Conservation (phyloP, 2,113 vertebrate species). For the Caretta caretta region DNA sequence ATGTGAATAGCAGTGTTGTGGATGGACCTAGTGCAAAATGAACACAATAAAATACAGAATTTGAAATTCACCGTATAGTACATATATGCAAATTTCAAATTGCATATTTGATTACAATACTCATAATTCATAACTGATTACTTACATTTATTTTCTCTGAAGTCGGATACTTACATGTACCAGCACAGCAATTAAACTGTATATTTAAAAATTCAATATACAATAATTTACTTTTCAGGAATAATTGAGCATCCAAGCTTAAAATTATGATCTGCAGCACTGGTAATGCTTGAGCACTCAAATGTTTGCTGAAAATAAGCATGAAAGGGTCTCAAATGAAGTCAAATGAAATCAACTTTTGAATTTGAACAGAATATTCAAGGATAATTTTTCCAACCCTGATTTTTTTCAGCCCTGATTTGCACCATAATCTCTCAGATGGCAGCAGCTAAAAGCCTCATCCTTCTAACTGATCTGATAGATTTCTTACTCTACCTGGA, state of each 20-base stretch:
- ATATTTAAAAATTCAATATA: background rate
- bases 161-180: constrained; percentile 1
- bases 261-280: constrained; percentile 1
- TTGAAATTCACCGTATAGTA: background rate
- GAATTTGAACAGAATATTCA: constrained; percentile 19
- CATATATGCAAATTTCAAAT: constrained; percentile 18
- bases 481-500: constrained; percentile 89
- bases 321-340: background rate
- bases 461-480: background rate
- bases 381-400: constrained; percentile 19
- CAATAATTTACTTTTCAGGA: constrained; percentile 23
- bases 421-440: constrained; percentile 24
- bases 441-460: constrained; percentile 12
- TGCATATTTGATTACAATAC: constrained; percentile 45
- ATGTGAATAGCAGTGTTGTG: background rate
- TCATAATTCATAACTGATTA: constrained; percentile 42
- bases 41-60: background rate
- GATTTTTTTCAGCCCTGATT: constrained; percentile 45
- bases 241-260: constrained; percentile 22
- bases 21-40: constrained; percentile 25
- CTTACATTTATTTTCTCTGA: constrained; percentile 21
- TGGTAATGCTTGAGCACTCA: background rate
- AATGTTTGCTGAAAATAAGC: background rate
- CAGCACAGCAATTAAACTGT: constrained; percentile 29
- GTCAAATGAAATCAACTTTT: constrained; percentile 17